phyloP scores from a whole-genome alignment of 1,140 invertebrate genomes.

The Habropoda laboriosa region DNA sequence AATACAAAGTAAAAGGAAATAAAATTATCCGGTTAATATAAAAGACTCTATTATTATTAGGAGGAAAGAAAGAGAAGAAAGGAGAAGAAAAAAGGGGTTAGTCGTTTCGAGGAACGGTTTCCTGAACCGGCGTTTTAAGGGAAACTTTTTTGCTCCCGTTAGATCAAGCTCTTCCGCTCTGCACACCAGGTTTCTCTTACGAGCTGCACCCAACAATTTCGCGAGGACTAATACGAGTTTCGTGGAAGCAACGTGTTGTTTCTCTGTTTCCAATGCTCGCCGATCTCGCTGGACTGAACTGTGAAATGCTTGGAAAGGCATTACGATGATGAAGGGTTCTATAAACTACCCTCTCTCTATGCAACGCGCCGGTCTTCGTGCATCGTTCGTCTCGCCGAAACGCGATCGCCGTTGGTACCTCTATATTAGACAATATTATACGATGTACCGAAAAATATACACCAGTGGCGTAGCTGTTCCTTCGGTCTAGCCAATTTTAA shows the following conservation, averaged over 20 bases:
- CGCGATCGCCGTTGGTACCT: too few species aligned
- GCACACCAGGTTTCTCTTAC: slow-evolving; percentile 57
- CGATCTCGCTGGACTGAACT: slow-evolving; percentile 18
- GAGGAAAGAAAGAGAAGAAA: too few species aligned
- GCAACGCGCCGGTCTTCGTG: slow-evolving; percentile 32
- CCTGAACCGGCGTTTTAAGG: neutral
- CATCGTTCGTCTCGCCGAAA: slow-evolving; percentile 10
- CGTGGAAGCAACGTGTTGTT: slow-evolving; percentile 69
- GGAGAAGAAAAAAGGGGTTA: neutral
- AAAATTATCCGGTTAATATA: too few species aligned
- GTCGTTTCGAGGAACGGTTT: neutral
- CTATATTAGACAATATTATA: slow-evolving; percentile 3
- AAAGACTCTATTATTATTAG: too few species aligned
- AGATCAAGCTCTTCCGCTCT: neutral
- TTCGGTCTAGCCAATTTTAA: too few species aligned
- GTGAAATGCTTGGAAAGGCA: slow-evolving; percentile 65
- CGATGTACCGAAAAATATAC: slow-evolving; percentile 19
- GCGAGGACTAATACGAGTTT: slow-evolving; percentile 72
- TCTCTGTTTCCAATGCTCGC: slow-evolving; percentile 71
- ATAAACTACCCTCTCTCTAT: slow-evolving; percentile 73
- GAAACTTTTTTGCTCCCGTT: neutral
- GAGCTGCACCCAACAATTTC: slow-evolving; percentile 74
- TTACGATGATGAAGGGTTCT: slow-evolving; percentile 81
- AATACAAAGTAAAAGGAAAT: too few species aligned
- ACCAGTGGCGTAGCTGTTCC: slow-evolving; percentile 41